Evolutionary conservation across 2,888 invertebrate genomes (phyloP), one percentile per base, ranked within the genome.

Genomic region (Clistopyga incitator): DNA sequence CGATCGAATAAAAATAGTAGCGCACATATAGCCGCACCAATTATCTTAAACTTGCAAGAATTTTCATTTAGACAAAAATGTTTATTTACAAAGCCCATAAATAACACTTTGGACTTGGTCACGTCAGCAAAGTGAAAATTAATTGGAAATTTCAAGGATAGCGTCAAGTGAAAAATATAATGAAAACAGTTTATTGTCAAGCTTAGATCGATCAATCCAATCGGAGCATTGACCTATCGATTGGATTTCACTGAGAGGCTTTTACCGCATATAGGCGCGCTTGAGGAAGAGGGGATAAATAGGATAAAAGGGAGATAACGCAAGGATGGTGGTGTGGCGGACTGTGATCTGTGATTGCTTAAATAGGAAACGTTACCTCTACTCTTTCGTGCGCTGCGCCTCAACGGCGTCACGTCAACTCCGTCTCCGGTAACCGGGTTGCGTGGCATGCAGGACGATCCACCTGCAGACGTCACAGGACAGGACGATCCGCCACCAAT

Each of bases 351-450:
- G 70, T 54, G 67, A 67, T 74, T 47, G 56, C 23, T 77, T 75
- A 75, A 83, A 71, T 71, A 72, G 81, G 83, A 54, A 85, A 87
- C 79, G 88, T 93, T 93, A 93, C 93, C 93, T 93, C 92, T 88
- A 89, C 88, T 91, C 90, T 89, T 93, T 92, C 92, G 90, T 90
- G 90, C 89, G 91, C 88, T 91, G 90, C 92, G 93, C 90, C 92
- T 92, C 92, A 90, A 93, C 90, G 94, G 94, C 93, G 94, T 94
- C 93, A 95, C 91, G 90, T 92, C 91, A 92, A 95, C 94, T 90
- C 95, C 95, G 91, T 95, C 95, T 91, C 95, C 95, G 90, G 95
- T 95, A 94, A 95, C 95, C 89, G 95, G 95, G 91, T 95, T 95
- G 94, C 95, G 95, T 94, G 94, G 94, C 94, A 95, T 90, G 89